Evolutionary conservation across 2,888 invertebrate species (phyloP).

Genomic region (Melieria picta): DNA sequence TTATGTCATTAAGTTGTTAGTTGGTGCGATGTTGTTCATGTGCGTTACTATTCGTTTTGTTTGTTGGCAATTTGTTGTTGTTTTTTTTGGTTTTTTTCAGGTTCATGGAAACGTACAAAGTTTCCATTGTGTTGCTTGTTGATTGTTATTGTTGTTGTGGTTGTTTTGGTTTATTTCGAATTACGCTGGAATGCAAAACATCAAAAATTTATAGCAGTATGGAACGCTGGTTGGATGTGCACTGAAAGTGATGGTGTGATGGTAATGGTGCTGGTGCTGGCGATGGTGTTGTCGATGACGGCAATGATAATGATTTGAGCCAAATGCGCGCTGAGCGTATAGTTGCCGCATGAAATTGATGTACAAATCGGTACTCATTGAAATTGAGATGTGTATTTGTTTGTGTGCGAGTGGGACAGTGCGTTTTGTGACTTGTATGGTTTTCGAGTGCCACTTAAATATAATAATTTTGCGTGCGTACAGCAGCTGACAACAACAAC

Average conservation of each 20-base stretch:
- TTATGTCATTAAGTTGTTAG: constrained; percentile 44
- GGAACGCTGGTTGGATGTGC: no score
- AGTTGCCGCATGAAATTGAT: constrained; percentile 29
- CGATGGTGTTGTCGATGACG: background rate
- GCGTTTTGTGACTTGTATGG: constrained; percentile 7
- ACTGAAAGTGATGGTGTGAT: background rate
- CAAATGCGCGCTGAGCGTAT: background rate
- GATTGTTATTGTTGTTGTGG: background rate
- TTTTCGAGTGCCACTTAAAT: constrained; percentile 31
- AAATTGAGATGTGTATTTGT: background rate
- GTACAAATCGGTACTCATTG: constrained; percentile 13
- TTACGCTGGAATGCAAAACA: background rate
- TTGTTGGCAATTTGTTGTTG: background rate
- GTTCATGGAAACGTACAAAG: no score
- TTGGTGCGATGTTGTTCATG: constrained; percentile 37
- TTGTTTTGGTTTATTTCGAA: background rate
- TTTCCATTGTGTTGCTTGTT: background rate
- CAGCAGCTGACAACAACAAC: constrained; percentile 5
- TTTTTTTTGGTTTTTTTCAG: background rate
- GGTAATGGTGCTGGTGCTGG: background rate
- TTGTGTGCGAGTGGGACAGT: background rate
- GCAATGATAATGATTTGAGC: constrained; percentile 7
- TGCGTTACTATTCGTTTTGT: constrained; percentile 11
- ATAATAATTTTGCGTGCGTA: constrained; percentile 26
- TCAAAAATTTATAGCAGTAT: background rate